Evolutionary conservation across 2,888 invertebrate species (phyloP).

Genomic region (Xestoiulus laeticollis): DNA sequence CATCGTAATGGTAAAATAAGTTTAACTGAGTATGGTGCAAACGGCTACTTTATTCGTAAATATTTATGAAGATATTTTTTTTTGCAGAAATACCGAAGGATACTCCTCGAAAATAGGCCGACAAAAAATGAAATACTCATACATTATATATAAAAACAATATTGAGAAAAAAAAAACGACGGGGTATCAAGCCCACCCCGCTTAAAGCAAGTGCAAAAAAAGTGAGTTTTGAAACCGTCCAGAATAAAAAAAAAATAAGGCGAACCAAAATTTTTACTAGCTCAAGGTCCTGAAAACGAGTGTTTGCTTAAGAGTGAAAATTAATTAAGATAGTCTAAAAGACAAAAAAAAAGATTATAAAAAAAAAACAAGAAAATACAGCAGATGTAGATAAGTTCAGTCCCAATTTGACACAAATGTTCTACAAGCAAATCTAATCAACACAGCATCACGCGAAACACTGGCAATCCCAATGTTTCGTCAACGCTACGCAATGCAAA

Average conservation of each 20-base stretch:
- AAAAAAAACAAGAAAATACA: not conserved
- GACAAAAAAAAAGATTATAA: not conserved
- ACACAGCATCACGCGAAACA: not conserved
- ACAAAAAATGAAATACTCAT: not conserved
- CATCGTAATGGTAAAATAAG: not conserved
- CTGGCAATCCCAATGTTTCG: not conserved
- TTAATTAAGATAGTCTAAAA: not conserved
- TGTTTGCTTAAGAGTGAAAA: not conserved
- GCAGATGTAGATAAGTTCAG: not conserved
- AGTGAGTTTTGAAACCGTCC: not conserved
- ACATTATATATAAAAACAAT: not conserved
- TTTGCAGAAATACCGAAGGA: not conserved
- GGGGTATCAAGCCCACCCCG: not conserved
- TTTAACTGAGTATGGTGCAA: not conserved
- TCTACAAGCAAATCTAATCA: not conserved
- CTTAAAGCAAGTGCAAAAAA: not conserved
- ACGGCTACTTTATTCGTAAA: not conserved
- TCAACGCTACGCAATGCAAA: not conserved
- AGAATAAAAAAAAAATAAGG: constrained; percentile 26
- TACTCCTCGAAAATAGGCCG: not conserved
- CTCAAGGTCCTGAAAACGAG: not conserved
- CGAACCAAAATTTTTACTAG: constrained; percentile 26
- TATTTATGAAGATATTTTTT: not conserved
- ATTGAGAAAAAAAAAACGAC: not conserved
- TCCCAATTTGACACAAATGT: not conserved